Conservation (phyloP, 2,888 invertebrate species). For the Morinoia aosen region DNA sequence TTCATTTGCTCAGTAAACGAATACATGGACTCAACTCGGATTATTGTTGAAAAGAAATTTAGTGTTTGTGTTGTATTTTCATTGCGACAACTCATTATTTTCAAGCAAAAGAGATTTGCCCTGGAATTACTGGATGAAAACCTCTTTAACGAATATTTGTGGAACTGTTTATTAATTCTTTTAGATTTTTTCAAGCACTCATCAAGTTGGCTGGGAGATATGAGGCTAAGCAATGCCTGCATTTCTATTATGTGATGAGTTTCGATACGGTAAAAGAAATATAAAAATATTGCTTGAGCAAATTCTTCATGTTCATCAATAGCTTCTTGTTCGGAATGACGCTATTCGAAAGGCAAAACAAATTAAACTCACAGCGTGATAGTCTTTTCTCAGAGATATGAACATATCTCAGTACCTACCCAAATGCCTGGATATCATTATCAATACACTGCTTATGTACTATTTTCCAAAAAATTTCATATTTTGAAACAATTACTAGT, state of each 20-base stretch:
- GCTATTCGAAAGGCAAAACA: background rate
- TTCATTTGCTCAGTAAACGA: no score
- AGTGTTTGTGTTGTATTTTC: no score
- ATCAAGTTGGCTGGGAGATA: background rate
- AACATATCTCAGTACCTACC: background rate
- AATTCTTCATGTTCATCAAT: background rate
- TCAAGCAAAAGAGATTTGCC: no score
- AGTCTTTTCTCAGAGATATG: background rate
- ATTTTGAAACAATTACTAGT: background rate
- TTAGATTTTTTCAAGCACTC: background rate
- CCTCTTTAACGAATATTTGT: no score
- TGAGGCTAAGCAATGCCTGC: background rate
- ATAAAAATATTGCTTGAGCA: background rate
- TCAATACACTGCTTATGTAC: no score
- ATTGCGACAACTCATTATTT: no score
- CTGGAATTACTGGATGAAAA: no score
- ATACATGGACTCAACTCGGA: no score
- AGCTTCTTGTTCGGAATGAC: background rate
- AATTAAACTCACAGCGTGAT: background rate
- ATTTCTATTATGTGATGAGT: background rate
- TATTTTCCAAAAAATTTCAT: background rate
- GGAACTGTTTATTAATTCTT: no score
- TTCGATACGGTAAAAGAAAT: background rate
- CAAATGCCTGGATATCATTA: no score
- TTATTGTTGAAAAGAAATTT: no score